These are phyloP conservation scores for Chrysolina oricalcia DNA, from an alignment of 2,888 invertebrate genomes.

Conservation along the genomic window DNA sequence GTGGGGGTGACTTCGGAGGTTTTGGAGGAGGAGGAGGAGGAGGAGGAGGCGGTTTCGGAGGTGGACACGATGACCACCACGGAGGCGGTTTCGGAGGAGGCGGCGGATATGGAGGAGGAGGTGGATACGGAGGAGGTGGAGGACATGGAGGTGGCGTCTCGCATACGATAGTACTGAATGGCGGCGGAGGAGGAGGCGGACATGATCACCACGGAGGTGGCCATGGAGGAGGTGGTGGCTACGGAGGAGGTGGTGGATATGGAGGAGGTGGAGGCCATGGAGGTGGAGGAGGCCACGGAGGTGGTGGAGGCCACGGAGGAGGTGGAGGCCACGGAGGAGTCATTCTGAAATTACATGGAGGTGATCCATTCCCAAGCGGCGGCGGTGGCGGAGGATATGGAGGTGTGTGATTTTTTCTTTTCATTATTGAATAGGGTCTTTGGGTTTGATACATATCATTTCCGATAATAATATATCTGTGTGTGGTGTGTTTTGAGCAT, in stretches of 20 bases:
- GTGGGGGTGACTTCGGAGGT: constrained; percentile 32
- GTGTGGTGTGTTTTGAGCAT: too few relatives aligned
- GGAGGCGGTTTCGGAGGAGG: background rate
- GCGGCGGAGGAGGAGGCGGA: constrained; percentile 20
- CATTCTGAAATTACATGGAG: constrained; percentile 21
- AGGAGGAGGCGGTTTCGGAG: constrained; percentile 33
- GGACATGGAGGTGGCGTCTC: constrained; percentile 35
- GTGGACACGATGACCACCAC: background rate
- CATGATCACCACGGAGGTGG: constrained; percentile 22
- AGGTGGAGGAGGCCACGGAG: constrained; percentile 7
- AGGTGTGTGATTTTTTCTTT: background rate
- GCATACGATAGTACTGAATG: constrained; percentile 33
- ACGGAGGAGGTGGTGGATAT: background rate
- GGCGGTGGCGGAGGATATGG: constrained; percentile 13
- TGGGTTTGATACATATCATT: background rate
- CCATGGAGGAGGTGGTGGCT: constrained; percentile 15
- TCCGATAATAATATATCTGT: background rate
- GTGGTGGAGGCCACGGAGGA: background rate
- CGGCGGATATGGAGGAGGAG: constrained; percentile 24
- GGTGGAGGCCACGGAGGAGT: background rate
- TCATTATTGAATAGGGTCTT: background rate
- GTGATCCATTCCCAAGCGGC: constrained; percentile 26
- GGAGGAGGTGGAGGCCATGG: constrained; percentile 22
- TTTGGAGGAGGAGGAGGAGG: constrained; percentile 37
- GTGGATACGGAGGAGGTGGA: constrained; percentile 32